Evolutionary conservation across 64 coral and sea anemone genomes (phyloP).

Genomic region (Astreopora myriophthalma): DNA sequence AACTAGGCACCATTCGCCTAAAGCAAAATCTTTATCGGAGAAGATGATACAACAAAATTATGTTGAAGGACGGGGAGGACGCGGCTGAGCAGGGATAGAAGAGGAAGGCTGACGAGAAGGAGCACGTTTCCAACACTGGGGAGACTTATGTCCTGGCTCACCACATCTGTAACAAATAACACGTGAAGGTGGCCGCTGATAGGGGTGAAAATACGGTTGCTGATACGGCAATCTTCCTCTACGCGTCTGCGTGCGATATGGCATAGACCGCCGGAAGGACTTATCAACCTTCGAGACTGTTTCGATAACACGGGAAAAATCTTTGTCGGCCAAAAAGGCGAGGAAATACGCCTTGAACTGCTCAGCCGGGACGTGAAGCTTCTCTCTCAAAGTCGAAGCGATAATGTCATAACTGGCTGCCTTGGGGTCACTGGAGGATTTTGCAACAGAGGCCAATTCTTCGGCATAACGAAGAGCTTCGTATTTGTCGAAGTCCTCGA

Average conservation of each 20-base stretch:
- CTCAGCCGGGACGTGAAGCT: background rate
- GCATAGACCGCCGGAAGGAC: background rate
- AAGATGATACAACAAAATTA: background rate
- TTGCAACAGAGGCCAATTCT: constrained; percentile 10
- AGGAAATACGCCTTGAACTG: constrained; percentile 52
- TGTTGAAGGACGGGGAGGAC: background rate
- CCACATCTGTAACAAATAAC: background rate
- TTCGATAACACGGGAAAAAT: constrained; percentile 1
- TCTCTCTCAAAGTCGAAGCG: background rate
- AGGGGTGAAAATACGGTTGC: too few species aligned
- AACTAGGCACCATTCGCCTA: background rate
- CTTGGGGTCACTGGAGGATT: background rate
- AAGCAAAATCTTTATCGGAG: background rate
- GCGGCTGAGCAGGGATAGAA: background rate
- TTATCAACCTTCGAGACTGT: constrained; percentile 39
- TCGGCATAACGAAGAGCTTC: background rate
- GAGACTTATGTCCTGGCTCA: background rate
- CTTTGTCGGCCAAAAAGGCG: constrained; percentile 12
- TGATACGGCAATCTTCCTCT: background rate
- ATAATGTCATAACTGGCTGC: background rate
- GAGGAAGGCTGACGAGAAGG: background rate
- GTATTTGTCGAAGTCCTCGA: constrained; percentile 27
- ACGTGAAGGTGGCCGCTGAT: background rate
- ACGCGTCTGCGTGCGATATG: background rate
- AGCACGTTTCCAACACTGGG: background rate